Conservation (phyloP, 2,113 vertebrate genomes). For the Chlamydotis undulata region DNA sequence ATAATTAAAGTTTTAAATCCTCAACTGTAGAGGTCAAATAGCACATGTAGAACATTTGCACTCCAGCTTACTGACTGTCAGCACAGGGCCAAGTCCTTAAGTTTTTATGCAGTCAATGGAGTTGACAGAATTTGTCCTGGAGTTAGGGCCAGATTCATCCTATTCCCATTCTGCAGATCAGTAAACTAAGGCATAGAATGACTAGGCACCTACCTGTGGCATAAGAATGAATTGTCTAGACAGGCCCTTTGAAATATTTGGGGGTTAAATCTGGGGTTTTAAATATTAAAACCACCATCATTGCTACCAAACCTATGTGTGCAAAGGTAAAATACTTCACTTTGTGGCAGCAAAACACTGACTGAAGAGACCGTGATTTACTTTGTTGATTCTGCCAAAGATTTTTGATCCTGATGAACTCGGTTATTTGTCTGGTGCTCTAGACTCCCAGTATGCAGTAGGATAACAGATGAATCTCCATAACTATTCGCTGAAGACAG, state of each 20-base stretch:
- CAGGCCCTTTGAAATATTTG: neutral
- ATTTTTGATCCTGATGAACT: neutral
- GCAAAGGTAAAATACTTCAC: neutral
- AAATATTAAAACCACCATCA: neutral
- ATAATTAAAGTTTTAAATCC: constrained; percentile 75
- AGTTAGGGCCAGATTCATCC: neutral
- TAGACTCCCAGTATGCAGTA: neutral
- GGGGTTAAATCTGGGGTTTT: neutral
- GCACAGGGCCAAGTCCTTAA: constrained; percentile 37
- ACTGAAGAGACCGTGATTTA: neutral
- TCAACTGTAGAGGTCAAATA: constrained; percentile 69
- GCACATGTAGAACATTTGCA: constrained; percentile 65
- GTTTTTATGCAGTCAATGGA: neutral
- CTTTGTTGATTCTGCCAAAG: neutral
- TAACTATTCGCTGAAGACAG: neutral
- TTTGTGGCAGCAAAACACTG: neutral
- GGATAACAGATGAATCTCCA: neutral
- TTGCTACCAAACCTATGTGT: neutral
- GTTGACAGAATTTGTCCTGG: neutral
- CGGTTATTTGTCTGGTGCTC: neutral
- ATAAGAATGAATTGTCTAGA: neutral
- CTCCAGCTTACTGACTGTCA: constrained; percentile 49
- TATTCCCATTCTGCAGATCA: neutral
- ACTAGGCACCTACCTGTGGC: fast-evolving
- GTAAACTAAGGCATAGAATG: neutral